Base-by-base conservation (phyloP, 2,113 vertebrate species). In the Macrotis lagotis region DNA sequence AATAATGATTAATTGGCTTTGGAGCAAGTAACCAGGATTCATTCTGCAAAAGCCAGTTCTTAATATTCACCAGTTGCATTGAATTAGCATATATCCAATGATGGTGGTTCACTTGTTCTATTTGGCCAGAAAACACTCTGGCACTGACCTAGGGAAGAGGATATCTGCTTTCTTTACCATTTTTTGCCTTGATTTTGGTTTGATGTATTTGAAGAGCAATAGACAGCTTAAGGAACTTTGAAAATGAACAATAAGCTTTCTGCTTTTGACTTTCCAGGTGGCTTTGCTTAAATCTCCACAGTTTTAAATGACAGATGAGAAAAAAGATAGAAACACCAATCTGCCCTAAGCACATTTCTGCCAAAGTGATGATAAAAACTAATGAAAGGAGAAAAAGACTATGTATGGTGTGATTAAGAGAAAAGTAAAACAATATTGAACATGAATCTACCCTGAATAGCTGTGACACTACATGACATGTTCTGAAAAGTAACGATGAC, bases 11-110 rank as follows among this genome's bases (percentile, higher is more conserved):
- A 91, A 66, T 2, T 48, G n/a, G 8, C 66, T 8, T 49, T 97
- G 59, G 90, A 92, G 91, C 7, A 51, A 95, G 49, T 37, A 94
- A n/a, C 47, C 91, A 89, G 83, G 2, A 90, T 91, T 88, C 74
- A 93, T 92, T 92, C 53, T 28, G 91, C 53, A 96, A 96, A 94
- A 96, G 47, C 31, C 94, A 25, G 74, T 47, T 26, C 24, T 94
- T 94, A 50, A 50, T 96, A 90, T 92, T 94, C 91, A 92, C 52
- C 59, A 97, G 55, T 91, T 90, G 47, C 90, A 50, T 0, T 89
- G 90, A 92, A 37, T 96, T 83, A 91, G 12, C 92, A 50, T 92
- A 49, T 12, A 89, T 93, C 83, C 90, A 95, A 95, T 48, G 55
- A 90, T 88, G 22, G 2, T 89, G 66, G 94, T 53, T 89, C 91